Percentiles rank a stretch among this genome's conserved stretches.
Conservation (phyloP, 2,888 invertebrate genomes). For the Ophioninae sp. region DNA sequence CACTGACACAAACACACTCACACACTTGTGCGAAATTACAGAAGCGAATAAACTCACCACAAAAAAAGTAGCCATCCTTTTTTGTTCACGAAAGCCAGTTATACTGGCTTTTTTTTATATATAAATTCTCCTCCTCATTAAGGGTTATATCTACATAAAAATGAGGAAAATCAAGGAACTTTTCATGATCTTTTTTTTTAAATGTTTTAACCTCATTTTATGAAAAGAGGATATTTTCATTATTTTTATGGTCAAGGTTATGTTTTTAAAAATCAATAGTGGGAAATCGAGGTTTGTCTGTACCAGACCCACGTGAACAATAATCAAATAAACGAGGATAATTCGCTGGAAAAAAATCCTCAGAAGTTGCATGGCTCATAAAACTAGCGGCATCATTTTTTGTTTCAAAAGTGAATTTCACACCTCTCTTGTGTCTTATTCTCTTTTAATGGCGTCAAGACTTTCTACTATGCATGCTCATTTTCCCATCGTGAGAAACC, state of each 20-base stretch:
- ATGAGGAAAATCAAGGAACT: constrained; percentile 17
- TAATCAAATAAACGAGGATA: neutral
- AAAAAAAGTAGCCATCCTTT: constrained; percentile 40
- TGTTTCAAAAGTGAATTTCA: constrained; percentile 16
- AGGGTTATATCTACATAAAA: constrained; percentile 36
- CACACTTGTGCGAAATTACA: neutral
- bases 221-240: no score
- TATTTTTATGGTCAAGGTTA: no score
- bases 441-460: constrained; percentile 35
- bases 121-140: constrained; percentile 43
- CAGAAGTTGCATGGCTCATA: neutral
- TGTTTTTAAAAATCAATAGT: no score
- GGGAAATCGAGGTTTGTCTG: no score
- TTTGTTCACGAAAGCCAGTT: constrained; percentile 36
- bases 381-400: constrained; percentile 22
- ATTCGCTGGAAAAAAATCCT: neutral
- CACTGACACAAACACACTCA: neutral
- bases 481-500: constrained; percentile 19
- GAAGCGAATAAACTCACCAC: constrained; percentile 28
- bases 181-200: no score
- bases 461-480: constrained; percentile 13
- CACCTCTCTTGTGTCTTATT: constrained; percentile 20
- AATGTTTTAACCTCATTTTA: no score
- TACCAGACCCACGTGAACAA: neutral
- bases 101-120: constrained; percentile 13